A percentile compares a stretch with the other conserved stretches of the same genome.
These are phyloP conservation scores for Mechanitis messenoides DNA, from an alignment of 2,888 invertebrate genomes.

Conservation along the genomic window DNA sequence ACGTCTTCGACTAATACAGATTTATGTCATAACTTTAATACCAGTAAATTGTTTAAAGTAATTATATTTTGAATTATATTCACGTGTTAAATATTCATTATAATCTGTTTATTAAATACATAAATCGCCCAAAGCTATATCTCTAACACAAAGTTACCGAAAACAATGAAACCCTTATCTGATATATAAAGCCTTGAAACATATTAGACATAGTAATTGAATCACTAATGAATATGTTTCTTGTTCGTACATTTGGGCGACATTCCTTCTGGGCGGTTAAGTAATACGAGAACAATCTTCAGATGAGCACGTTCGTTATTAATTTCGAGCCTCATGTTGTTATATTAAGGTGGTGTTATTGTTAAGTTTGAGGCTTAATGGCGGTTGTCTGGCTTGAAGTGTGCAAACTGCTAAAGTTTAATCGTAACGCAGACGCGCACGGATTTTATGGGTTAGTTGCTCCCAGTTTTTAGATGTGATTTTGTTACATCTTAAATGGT, in stretches of 20 bases:
- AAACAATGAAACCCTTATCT: neutral
- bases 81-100: no score
- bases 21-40: no score
- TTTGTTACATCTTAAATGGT: neutral
- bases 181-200: slow-evolving; percentile 5
- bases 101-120: no score
- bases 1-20: no score
- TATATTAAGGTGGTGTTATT: slow-evolving; percentile 38
- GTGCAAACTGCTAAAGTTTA: slow-evolving; percentile 53
- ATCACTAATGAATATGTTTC: slow-evolving; percentile 21
- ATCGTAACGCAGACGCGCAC: slow-evolving; percentile 46
- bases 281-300: slow-evolving; percentile 29
- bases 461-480: slow-evolving; percentile 4
- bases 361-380: slow-evolving; percentile 45
- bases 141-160: neutral
- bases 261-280: slow-evolving; percentile 16
- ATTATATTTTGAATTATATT: no score
- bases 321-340: slow-evolving; percentile 44
- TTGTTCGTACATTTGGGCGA: slow-evolving; percentile 14
- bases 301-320: slow-evolving; percentile 54
- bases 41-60: no score
- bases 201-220: slow-evolving; percentile 13
- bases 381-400: slow-evolving; percentile 45
- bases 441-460: slow-evolving; percentile 29
- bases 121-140: no score